A percentile compares a stretch with the other conserved stretches of the same genome.
These are phyloP conservation scores for Pelusios castaneus DNA, from an alignment of 2,113 vertebrate genomes.

Conservation along the genomic window DNA sequence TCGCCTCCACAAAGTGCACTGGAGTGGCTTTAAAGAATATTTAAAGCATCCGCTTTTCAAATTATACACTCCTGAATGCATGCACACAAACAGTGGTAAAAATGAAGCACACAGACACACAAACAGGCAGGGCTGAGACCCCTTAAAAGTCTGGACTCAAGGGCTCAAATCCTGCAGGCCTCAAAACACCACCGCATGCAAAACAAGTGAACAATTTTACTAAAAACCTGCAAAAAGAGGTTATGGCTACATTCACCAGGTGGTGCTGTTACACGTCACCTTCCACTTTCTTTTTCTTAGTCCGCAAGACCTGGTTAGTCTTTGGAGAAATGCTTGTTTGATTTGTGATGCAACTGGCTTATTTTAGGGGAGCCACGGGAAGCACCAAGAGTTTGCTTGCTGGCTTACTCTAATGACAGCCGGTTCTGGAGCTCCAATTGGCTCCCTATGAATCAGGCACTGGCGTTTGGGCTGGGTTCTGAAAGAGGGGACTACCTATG, in stretches of 20 bases:
- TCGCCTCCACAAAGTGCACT: background rate
- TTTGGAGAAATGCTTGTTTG: background rate
- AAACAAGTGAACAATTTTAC: background rate
- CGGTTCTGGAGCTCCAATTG: rapidly evolving
- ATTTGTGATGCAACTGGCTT: background rate
- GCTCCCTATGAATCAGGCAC: background rate
- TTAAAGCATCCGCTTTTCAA: background rate
- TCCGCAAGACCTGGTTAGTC: background rate
- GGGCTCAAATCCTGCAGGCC: background rate
- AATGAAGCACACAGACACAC: background rate
- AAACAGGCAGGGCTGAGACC: background rate
- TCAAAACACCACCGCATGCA: background rate
- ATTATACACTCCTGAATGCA: background rate
- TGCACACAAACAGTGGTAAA: background rate
- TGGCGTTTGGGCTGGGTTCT: background rate
- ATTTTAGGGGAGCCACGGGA: background rate
- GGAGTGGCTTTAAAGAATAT: background rate
- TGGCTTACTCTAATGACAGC: background rate
- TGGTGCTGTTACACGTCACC: rapidly evolving
- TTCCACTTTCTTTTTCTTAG: background rate
- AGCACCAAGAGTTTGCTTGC: background rate
- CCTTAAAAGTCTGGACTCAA: background rate
- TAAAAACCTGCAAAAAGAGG: background rate
- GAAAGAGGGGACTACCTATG: background rate
- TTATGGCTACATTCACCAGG: rapidly evolving